Base-by-base conservation (phyloP, 2,888 invertebrate species). In the Brachypalpus laphriformis region DNA sequence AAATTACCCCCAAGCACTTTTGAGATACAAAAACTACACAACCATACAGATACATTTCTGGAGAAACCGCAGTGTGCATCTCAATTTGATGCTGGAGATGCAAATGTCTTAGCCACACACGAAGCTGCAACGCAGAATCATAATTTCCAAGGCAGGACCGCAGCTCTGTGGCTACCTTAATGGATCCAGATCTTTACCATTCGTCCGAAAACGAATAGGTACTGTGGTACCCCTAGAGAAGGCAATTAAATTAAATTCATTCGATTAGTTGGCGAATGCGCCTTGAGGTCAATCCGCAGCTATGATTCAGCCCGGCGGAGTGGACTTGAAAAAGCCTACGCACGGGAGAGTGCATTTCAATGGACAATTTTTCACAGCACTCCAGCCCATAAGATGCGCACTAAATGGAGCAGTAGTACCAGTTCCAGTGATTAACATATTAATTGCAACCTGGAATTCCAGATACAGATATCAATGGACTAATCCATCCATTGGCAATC, bases 41-140 rank as follows among this genome's bases (percentile, higher is more conserved):
- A 63, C 42, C 47, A 4, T 49, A 31, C 42, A 63, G 56, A 49
- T 20, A n/a, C 37, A 22, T 9, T 65, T 31, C 16, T 40, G 18
- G 45, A 16, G 63, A 16, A 63, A 59, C 74, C 71, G 14, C 78
- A 45, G 18, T 66, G 59, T 68, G 74, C 47, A 80, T 83, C 80
- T 83, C 68, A 80, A 83, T 83, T 74, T 68, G 68, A 74, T 83
- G 78, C 72, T 63, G n/a, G 18, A 68, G 78, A 80, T 83, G 74
- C 80, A 83, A 83, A 83, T 83, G 74, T 61, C 66, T 80, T 70
- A 83, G 80, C 83, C 83, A 83, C 83, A 83, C 83, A 83, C 83
- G 83, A 74, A 68, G 83, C 56, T 74, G 47, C 22, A 61, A 14
- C 37, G 31, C 66, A 47, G 54, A 63, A 54, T 63, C 68, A 42